A percentile compares a stretch with the other conserved stretches of the same genome.
phyloP scores from a whole-genome alignment of 1,140 invertebrate species.

The Antheraea mylitta region DNA sequence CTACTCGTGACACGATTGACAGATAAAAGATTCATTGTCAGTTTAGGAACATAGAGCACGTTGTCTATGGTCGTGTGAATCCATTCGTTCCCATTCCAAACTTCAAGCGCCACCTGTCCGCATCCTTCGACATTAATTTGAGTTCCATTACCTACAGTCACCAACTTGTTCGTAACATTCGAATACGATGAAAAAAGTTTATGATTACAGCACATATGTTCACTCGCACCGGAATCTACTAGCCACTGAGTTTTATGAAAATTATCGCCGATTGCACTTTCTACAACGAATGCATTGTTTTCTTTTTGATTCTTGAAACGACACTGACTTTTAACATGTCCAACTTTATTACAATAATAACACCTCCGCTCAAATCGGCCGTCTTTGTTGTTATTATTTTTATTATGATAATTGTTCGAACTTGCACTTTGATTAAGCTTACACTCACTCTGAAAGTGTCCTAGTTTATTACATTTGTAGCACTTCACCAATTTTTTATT shows the following conservation, averaged over 20 bases:
- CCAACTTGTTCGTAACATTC: slow-evolving; percentile 12
- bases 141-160: slow-evolving; percentile 35
- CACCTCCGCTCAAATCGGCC: too few species aligned
- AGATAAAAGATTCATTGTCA: slow-evolving; percentile 60
- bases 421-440: slow-evolving; percentile 23
- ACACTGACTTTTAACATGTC: slow-evolving; percentile 36
- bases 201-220: slow-evolving; percentile 34
- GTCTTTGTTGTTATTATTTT: too few species aligned
- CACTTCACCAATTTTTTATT: slow-evolving; percentile 29
- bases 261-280: slow-evolving; percentile 9
- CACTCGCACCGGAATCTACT: slow-evolving; percentile 34
- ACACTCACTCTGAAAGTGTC: slow-evolving; percentile 37
- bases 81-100: slow-evolving; percentile 33
- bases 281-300: slow-evolving; percentile 32
- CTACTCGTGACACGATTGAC: slow-evolving; percentile 37
- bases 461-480: slow-evolving; percentile 34
- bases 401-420: slow-evolving; percentile 19
- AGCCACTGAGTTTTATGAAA: slow-evolving; percentile 32
- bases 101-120: slow-evolving; percentile 35
- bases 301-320: slow-evolving; percentile 31
- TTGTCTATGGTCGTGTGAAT: slow-evolving; percentile 43
- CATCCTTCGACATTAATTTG: slow-evolving; percentile 27
- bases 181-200: slow-evolving; percentile 27
- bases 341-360: slow-evolving; percentile 35
- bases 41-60: slow-evolving; percentile 55